Conservation (phyloP, 2,113 vertebrate genomes). For the Anas platyrhynchos region DNA sequence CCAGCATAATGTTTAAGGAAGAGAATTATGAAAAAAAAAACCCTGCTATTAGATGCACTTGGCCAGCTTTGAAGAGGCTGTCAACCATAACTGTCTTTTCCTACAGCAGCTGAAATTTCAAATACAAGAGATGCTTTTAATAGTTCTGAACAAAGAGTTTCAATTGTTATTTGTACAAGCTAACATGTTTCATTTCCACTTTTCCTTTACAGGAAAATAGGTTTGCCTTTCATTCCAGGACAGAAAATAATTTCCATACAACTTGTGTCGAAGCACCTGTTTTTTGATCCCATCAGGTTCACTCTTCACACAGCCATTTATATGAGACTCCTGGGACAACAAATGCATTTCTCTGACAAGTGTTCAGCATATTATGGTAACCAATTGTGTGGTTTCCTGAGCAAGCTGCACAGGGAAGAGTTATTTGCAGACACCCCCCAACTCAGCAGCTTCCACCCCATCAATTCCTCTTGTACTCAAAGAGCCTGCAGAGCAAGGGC, state of each 20-base stretch:
- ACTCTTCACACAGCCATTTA: constrained; percentile 4
- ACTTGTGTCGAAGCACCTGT: neutral
- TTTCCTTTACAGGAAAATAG: neutral
- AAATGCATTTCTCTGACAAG: neutral
- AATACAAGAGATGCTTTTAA: neutral
- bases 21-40: neutral
- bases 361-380: neutral
- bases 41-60: neutral
- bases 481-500: neutral
- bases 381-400: neutral
- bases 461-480: neutral
- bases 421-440: neutral
- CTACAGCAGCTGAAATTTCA: neutral
- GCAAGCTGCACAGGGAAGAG: neutral
- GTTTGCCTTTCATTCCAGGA: neutral
- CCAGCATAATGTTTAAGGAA: neutral
- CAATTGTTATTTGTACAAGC: neutral
- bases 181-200: constrained; percentile 8
- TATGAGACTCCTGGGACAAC: neutral
- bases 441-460: neutral
- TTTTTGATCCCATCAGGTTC: neutral
- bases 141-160: neutral
- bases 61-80: neutral
- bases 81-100: neutral
- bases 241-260: constrained; percentile 5